These are phyloP conservation scores for Microcebus ravelobensis DNA, from an alignment of 2,113 vertebrate species.

Conservation along the genomic window DNA sequence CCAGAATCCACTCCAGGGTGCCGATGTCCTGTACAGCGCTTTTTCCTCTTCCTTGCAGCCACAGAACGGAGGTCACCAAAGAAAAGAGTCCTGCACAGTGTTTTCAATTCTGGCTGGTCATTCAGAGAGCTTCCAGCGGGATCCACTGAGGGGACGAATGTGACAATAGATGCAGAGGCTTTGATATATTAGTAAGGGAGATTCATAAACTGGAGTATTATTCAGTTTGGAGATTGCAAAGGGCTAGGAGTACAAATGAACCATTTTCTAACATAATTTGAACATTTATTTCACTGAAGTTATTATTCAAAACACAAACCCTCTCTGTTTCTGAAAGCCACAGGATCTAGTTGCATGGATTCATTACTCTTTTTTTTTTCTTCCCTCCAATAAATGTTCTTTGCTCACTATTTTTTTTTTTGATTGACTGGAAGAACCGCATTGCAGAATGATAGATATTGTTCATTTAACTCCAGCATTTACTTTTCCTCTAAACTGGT, in stretches of 20 bases:
- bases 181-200: not conserved
- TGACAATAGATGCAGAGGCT: not conserved
- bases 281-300: conserved; percentile 5
- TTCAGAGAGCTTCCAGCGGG: not conserved
- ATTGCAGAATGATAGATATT: conserved; percentile 60
- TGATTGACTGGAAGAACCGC: conserved; percentile 57
- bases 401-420: conserved; percentile 14
- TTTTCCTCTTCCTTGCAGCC: not conserved
- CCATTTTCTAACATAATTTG: conserved; percentile 37
- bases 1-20: not conserved
- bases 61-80: not conserved
- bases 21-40: not conserved
- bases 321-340: not conserved
- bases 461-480: conserved; percentile 67
- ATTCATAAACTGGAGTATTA: not conserved
- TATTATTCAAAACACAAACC: not conserved
- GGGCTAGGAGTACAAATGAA: not conserved
- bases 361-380: not conserved
- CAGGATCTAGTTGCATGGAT: not conserved
- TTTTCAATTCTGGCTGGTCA: not conserved
- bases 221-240: not conserved
- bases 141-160: not conserved
- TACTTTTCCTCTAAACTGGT: conserved; percentile 61
- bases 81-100: not conserved
- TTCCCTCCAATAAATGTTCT: not conserved